Evolutionary conservation across 2,888 invertebrate species (phyloP), one percentile per base, ranked within the genome.

Genomic region (Heliconius aoede): DNA sequence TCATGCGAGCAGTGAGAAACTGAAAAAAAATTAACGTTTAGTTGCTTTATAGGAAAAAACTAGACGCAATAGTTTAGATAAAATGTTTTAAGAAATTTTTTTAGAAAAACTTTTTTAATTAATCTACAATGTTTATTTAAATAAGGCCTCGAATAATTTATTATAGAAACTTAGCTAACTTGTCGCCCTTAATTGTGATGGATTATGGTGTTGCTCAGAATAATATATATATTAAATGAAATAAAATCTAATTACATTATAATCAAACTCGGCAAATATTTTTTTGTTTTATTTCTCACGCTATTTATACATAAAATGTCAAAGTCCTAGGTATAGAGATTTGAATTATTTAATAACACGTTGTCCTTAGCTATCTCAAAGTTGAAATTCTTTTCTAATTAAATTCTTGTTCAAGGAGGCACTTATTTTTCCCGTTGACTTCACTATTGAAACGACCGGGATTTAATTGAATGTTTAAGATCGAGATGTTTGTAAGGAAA

Each of bases 111-210:
- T 32, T 64, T 24, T 36, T 64, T 24, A 7, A 64, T 32, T 21
- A 64, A 36, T 24, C n/a, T 62, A 64, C 30, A 7, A 2, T 36
- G 24, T 32, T 64, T 79, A 71, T 76, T 51, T 73, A 74, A 78
- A 74, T 80, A 73, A 77, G 61, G 74, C 72, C 75, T 55, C 76
- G 64, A 75, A 73, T 75, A 73, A 78, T 76, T 80, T 71, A 77
- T 75, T 76, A 69, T 55, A 64, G 46, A 61, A 30, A 73, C 32
- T 78, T 78, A 60, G 60, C 36, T 71, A 68, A 72, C 60, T 69
- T 72, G 74, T 73, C 74, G 67, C 60, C 64, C 76, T 36, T 60
- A 76, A 76, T 72, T 76, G 78, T 82, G 80, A 82, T 82, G 76
- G 80, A 82, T 80, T 78, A 76, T 62, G 68, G 67, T 72, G 40